Percentiles rank a stretch among this genome's conserved stretches.
Conservation (phyloP, 2,797 vertebrate genomes). For the Danio albolineatus region DNA sequence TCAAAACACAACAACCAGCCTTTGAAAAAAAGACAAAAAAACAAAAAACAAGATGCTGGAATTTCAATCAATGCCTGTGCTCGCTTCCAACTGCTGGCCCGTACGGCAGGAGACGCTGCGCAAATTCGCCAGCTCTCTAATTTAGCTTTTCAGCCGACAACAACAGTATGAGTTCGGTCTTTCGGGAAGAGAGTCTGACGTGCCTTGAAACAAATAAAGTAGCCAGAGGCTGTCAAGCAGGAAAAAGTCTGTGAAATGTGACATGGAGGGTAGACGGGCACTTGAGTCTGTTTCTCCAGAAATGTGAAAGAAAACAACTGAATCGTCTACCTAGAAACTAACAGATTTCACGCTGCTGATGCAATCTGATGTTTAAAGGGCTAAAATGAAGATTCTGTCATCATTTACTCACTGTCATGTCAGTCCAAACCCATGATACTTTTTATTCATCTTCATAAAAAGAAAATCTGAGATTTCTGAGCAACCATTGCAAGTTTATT, state of each 20-base stretch:
- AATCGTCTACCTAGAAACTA: background rate
- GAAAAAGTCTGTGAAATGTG: slow-evolving; percentile 28
- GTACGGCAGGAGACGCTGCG: slow-evolving; percentile 54
- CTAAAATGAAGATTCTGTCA: too few relatives aligned
- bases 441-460: too few relatives aligned
- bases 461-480: too few relatives aligned
- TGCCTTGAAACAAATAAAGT: slow-evolving; percentile 74
- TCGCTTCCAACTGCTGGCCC: slow-evolving; percentile 33
- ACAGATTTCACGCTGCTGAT: background rate
- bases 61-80: slow-evolving; percentile 67
- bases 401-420: too few relatives aligned
- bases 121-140: slow-evolving; percentile 68
- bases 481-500: too few relatives aligned
- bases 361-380: background rate
- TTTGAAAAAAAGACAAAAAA: slow-evolving; percentile 17
- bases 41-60: slow-evolving; percentile 54
- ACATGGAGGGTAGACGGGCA: background rate
- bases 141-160: slow-evolving; percentile 73
- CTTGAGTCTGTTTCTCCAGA: background rate
- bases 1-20: slow-evolving; percentile 65
- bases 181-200: slow-evolving; percentile 68
- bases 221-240: slow-evolving; percentile 61
- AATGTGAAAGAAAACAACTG: slow-evolving; percentile 24
- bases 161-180: slow-evolving; percentile 69
- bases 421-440: too few relatives aligned